phyloP scores from a whole-genome alignment of 2,888 invertebrate genomes.

The Rhingia campestris region DNA sequence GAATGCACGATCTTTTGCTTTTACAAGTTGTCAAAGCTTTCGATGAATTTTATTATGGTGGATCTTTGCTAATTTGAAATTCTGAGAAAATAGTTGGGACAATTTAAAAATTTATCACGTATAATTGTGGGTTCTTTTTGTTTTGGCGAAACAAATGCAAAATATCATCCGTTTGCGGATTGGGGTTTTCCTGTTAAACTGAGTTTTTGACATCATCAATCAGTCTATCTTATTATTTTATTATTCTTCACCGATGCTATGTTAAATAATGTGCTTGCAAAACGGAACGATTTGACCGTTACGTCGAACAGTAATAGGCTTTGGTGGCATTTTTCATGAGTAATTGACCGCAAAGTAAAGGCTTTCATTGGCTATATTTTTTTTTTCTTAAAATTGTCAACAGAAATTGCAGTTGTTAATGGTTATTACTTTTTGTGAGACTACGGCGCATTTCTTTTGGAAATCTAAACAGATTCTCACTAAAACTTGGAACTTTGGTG shows the following conservation, averaged over 20 bases:
- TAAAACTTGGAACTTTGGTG: no score
- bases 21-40: no score
- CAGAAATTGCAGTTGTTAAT: no score
- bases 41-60: constrained; percentile 7
- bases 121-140: constrained; percentile 7
- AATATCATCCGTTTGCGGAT: constrained; percentile 11
- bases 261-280: constrained; percentile 40
- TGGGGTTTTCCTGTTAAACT: neutral
- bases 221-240: constrained; percentile 28
- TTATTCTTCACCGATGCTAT: constrained; percentile 34
- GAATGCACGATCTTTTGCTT: constrained; percentile 57
- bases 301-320: constrained; percentile 13
- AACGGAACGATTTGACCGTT: constrained; percentile 13
- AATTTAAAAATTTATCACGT: constrained; percentile 66
- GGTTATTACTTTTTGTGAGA: no score
- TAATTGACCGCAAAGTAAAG: no score
- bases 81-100: constrained; percentile 13
- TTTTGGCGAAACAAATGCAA: constrained; percentile 35
- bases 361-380: no score
- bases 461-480: no score
- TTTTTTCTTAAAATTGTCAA: no score
- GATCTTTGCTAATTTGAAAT: constrained; percentile 24
- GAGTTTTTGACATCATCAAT: constrained; percentile 35
- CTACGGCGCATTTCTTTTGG: no score
- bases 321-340: no score